Evolutionary conservation across 2,888 invertebrate species (phyloP).

Genomic region (Tiphia femorata): DNA sequence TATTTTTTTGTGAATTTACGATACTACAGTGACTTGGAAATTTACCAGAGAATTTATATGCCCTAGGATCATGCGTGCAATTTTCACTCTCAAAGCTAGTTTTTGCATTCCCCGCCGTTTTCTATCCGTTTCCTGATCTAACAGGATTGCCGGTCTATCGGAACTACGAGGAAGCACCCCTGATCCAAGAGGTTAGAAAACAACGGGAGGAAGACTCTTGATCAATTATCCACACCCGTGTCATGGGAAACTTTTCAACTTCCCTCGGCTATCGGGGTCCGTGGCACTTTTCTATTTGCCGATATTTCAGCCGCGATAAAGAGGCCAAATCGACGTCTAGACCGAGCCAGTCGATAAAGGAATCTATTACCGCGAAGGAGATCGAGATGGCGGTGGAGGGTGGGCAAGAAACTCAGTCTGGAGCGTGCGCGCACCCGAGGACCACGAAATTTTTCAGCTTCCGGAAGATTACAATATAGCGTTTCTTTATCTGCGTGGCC

Average conservation of each 20-base stretch:
- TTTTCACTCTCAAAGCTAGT: too few relatives aligned
- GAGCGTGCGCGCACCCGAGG: too few relatives aligned
- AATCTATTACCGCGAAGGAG: conserved; percentile 57
- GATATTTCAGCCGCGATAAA: conserved; percentile 59
- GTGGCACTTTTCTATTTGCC: conserved; percentile 53
- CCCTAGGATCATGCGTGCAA: too few relatives aligned
- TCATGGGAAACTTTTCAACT: conserved; percentile 43
- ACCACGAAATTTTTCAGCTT: conserved; percentile 41
- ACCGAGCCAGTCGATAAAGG: conserved; percentile 54
- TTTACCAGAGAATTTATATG: too few relatives aligned
- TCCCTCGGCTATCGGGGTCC: conserved; percentile 30
- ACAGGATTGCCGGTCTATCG: conserved; percentile 7
- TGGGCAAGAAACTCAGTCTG: too few relatives aligned
- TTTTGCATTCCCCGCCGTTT: too few relatives aligned
- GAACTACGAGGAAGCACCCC: conserved; percentile 4
- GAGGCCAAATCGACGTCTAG: conserved; percentile 44
- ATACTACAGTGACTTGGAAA: too few relatives aligned
- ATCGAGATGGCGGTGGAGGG: background rate
- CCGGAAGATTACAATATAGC: conserved; percentile 41
- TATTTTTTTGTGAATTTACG: too few relatives aligned
- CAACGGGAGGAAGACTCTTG: conserved; percentile 11
- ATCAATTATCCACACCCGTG: conserved; percentile 45
- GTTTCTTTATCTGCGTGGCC: conserved; percentile 36
- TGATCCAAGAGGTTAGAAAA: conserved; percentile 16
- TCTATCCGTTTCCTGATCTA: too few relatives aligned